phyloP scores from a whole-genome alignment of 2,113 vertebrate genomes.

The Oryzias woworae region DNA sequence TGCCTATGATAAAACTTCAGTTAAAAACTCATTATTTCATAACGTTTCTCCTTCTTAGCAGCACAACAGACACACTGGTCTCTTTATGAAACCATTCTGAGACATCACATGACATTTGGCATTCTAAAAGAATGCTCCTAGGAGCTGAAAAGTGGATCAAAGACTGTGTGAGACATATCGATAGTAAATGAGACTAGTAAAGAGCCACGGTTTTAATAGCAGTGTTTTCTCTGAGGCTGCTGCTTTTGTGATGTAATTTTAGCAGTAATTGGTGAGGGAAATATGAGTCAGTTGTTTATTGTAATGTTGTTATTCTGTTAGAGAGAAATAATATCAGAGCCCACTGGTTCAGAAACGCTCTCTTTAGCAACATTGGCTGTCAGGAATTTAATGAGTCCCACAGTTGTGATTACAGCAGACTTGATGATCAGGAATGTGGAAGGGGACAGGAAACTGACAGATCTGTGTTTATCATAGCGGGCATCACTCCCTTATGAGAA shows the following conservation, averaged over 20 bases:
- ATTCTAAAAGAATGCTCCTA: conserved; percentile 9
- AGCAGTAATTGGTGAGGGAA: conserved; percentile 27
- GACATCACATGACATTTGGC: conserved; percentile 4
- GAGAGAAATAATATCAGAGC: conserved; percentile 61
- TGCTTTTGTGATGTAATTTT: conserved; percentile 45
- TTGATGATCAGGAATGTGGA: conserved; percentile 64
- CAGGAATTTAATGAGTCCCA: conserved; percentile 73
- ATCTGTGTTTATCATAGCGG: conserved; percentile 68
- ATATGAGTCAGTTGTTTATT: conserved; percentile 54
- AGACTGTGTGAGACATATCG: conserved; percentile 15
- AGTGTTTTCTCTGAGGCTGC: conserved; percentile 15
- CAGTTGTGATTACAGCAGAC: conserved; percentile 68
- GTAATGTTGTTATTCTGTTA: conserved; percentile 53
- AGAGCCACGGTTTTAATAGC: conserved; percentile 25
- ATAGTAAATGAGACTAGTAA: conserved; percentile 28
- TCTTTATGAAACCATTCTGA: conserved; percentile 13
- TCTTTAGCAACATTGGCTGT: conserved; percentile 58
- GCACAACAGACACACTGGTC: not conserved
- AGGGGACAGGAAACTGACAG: conserved; percentile 61
- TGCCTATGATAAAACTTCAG: too few relatives aligned
- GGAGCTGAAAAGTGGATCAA: conserved; percentile 16
- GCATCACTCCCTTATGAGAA: conserved; percentile 47
- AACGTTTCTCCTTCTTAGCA: too few relatives aligned
- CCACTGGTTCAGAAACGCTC: conserved; percentile 67
- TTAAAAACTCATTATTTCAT: too few relatives aligned